Evolutionary conservation across 2,888 invertebrate species (phyloP).

Genomic region (Neoascia interrupta): DNA sequence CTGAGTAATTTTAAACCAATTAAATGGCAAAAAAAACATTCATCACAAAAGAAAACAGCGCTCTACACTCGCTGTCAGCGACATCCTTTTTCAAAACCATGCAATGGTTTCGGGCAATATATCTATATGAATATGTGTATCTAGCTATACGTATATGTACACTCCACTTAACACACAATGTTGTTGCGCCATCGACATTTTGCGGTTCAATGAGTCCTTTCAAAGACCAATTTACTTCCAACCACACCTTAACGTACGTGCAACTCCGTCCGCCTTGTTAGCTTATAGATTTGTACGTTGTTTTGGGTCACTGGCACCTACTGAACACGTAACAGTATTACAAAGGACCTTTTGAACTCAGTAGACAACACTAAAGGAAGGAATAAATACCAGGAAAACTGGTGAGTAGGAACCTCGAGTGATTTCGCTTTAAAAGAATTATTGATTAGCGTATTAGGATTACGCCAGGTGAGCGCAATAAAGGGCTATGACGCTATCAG

Average conservation of each 20-base stretch:
- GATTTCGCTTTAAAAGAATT: slow-evolving; percentile 53
- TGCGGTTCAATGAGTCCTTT: slow-evolving; percentile 69
- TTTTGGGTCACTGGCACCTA: slow-evolving; percentile 67
- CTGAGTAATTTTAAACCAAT: slow-evolving; percentile 45
- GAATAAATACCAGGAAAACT: slow-evolving; percentile 26
- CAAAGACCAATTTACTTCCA: slow-evolving; percentile 63
- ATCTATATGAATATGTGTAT: neutral
- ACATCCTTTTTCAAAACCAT: slow-evolving; percentile 21
- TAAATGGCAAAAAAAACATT: slow-evolving; percentile 19
- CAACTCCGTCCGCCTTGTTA: slow-evolving; percentile 39
- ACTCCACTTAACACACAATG: slow-evolving; percentile 64
- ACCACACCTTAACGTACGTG: slow-evolving; percentile 56
- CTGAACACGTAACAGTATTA: slow-evolving; percentile 48
- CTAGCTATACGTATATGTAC: slow-evolving; percentile 27
- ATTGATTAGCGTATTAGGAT: slow-evolving; percentile 53
- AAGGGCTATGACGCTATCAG: slow-evolving; percentile 1
- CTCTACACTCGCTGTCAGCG: neutral
- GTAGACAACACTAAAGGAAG: neutral
- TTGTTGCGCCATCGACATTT: slow-evolving; percentile 65
- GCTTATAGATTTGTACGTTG: slow-evolving; percentile 49
- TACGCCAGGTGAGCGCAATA: neutral
- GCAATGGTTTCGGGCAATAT: neutral
- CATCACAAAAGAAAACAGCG: neutral
- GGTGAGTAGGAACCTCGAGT: slow-evolving; percentile 43
- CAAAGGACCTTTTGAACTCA: slow-evolving; percentile 54